Base-by-base conservation (phyloP, 2,113 vertebrate genomes). In the Chloebia gouldiae region DNA sequence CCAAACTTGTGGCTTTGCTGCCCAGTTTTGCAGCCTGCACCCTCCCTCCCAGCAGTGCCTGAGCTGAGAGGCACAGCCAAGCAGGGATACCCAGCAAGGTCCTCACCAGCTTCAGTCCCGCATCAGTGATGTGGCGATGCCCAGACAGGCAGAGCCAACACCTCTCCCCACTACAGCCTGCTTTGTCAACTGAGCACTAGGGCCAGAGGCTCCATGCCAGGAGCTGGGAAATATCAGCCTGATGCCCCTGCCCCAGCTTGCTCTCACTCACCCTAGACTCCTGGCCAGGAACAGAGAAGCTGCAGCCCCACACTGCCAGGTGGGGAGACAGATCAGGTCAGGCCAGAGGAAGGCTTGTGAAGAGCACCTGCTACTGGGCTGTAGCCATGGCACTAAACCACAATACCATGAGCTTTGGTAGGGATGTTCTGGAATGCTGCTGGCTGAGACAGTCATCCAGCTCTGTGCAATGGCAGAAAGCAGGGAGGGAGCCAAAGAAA, bases 41-140 rank as follows among this genome's bases (percentile, higher is more conserved):
- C 10, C 8, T 59, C 28, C 24, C 7, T 35, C 31, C 66, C 50
- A 60, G 51, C 66, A 73, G 53, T 6, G 2, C 40, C 59, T 4
- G 2, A 28, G 15, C 10, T 37, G 64, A 51, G n/a, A 86, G 33
- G 31, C 68, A 86, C 23, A 22, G 57, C 28, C 63, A 50, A 66
- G 40, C 3, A 10, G 60, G 73, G 60, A 64, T 13, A 19, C 17
- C 73, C 88, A 87, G 56, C 23, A 37, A 66, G 37, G 56, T 44
- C 65, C 79, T 54, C 12, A 3, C 11, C 1, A 0, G 31, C 77
- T n/a, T 44, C 45, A 81, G 54, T 35, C 53, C 45, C 3, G 8
- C 37, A 44, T 3, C n/a, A 44, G 45, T 0, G 0, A 25, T 0
- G 0, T 3, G 5, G 31, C 30, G 17, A 9, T 10, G 22, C 13